Evolutionary conservation across 2,888 invertebrate genomes (phyloP).

Genomic region (Athalia rosae): DNA sequence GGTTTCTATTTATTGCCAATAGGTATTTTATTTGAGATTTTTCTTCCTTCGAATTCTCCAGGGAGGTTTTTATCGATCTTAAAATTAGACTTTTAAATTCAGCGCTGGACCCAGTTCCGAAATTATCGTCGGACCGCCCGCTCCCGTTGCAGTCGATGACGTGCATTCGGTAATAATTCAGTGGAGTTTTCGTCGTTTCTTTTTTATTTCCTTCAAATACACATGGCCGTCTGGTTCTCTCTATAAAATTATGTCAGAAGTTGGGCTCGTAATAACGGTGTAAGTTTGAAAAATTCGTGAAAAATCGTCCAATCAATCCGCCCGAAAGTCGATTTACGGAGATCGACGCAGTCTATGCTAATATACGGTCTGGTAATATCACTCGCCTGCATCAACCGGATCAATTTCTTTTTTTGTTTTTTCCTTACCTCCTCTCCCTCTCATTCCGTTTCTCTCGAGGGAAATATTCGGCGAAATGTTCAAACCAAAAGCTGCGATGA

Average conservation of each 20-base stretch:
- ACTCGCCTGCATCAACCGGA: neutral
- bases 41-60: neutral
- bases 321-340: neutral
- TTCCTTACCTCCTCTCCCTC: neutral
- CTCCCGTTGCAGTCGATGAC: too few species aligned
- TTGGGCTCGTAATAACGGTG: neutral
- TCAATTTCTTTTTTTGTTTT: neutral
- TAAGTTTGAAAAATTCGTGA: neutral
- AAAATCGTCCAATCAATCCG: constrained; percentile 9
- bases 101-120: neutral
- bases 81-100: constrained; percentile 24
- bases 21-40: neutral
- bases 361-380: neutral
- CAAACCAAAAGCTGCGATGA: neutral
- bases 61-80: constrained; percentile 15
- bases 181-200: too few species aligned
- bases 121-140: too few species aligned
- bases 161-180: too few species aligned
- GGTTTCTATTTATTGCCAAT: neutral
- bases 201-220: too few species aligned
- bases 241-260: neutral
- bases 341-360: neutral
- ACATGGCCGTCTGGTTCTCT: neutral
- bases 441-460: neutral
- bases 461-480: constrained; percentile 30